These are phyloP conservation scores for Automeris io DNA, from an alignment of 2,888 invertebrate species.

Conservation along the genomic window DNA sequence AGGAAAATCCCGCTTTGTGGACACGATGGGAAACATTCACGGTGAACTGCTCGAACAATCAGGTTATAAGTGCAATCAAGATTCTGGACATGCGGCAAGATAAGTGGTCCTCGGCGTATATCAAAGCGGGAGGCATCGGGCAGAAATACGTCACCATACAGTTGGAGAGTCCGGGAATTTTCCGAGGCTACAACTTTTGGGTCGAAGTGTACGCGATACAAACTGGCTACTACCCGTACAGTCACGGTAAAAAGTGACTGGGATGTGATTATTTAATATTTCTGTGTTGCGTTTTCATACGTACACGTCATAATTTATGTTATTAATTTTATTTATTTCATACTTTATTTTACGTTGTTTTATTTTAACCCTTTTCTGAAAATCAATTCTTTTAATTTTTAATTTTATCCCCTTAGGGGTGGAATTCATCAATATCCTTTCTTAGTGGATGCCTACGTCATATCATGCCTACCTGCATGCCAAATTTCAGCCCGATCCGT, in stretches of 20 bases:
- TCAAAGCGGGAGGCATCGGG: constrained; percentile 54
- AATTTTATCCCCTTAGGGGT: too few relatives aligned
- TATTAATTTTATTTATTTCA: neutral
- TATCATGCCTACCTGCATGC: too few relatives aligned
- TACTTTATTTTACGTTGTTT: too few relatives aligned
- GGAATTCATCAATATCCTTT: too few relatives aligned
- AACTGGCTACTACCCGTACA: constrained; percentile 31
- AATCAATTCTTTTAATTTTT: too few relatives aligned
- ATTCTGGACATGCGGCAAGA: constrained; percentile 47
- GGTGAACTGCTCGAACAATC: constrained; percentile 41
- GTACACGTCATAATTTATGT: too few relatives aligned
- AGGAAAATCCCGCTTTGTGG: constrained; percentile 57
- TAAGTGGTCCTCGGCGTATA: constrained; percentile 47
- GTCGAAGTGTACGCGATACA: constrained; percentile 53
- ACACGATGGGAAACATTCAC: constrained; percentile 41
- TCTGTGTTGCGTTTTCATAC: constrained; percentile 10
- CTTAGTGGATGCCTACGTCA: too few relatives aligned
- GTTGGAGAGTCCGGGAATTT: constrained; percentile 46
- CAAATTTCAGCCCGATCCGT: too few relatives aligned
- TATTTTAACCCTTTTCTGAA: too few relatives aligned
- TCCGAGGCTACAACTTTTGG: constrained; percentile 56
- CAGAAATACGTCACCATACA: constrained; percentile 46
- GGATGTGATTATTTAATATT: constrained; percentile 7
- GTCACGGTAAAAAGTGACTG: constrained; percentile 33
- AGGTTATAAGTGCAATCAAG: constrained; percentile 54